Evolutionary conservation across 2,797 vertebrate genomes (phyloP), one percentile per base, ranked within the genome.

Genomic region (Dromococcyx pavoninus): DNA sequence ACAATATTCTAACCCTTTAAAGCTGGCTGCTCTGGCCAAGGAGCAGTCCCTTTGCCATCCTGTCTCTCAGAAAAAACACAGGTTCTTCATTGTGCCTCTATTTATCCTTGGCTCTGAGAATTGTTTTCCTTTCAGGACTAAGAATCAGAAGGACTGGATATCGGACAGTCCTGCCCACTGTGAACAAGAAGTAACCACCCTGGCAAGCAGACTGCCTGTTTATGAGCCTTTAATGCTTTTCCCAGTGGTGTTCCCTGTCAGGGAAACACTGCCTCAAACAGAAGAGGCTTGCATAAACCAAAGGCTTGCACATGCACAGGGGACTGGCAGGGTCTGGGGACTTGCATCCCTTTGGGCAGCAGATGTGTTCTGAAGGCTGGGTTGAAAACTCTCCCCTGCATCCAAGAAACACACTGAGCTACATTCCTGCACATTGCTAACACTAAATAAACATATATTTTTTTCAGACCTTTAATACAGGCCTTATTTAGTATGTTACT

Each of bases 401-500:
- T 32, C 23, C 53, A 22, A n/a, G 46, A 51, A 51, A 39, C 5
- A 13, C 81, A 30, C 17, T 0, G 25, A 56, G 70, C 53, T 62
- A 27, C 57, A 24, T 58, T 77, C 74, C 71, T 72, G 57, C 56
- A 50, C 1, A 2, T 3, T 43, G n/a, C 60, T 60, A 51, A 51
- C 7, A 3, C 11, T 48, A 48, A 48, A 48, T 48, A 46, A 46
- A 46, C 44, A 46, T 10, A 9, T 21, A 46, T 46, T 43, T 22
- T 39, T 15, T 13, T 46, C 46, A 67, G 69, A 30, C 30, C 62
- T 81, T 73, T 82, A 44, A 54, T 2, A 4, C 12, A 35, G 39
- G 46, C 51, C 4, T 0, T 7, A 6, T 56, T 79, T 41, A 60
- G n/a, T 3, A 37, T 51, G 77, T 7, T 70, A 12, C 0, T 35